Evolutionary conservation across 2,113 vertebrate species (phyloP), one percentile per base, ranked within the genome.

Genomic region (Gavialis gangeticus): DNA sequence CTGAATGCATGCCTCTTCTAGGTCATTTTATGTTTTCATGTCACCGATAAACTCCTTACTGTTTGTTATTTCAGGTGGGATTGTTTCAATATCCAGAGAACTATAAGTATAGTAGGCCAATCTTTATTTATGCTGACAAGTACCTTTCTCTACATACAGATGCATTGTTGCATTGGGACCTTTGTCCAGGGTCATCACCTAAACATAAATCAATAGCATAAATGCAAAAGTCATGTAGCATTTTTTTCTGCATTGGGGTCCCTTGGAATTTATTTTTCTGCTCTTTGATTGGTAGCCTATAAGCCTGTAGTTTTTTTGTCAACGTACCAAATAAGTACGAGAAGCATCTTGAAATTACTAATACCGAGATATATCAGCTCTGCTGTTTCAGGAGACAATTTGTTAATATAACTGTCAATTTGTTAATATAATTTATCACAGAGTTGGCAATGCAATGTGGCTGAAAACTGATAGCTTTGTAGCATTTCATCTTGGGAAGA

Each of bases 401-500:
- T 94, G 84, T 92, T 96, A 94, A 88, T 88, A 66, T 85, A 95
- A 87, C 76, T 93, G 94, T 94, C 95, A 95, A 91, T 96, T 95
- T 94, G 78, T 84, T 97, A 94, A 96, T 96, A 94, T 93, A 92
- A 92, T 85, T 96, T 67, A 93, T 96, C 90, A 93, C 57, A 58
- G 87, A 92, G n/a, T 34, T 95, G 80, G 34, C 82, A 94, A 75
- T 94, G 28, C 19, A 93, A 88, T 24, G 58, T 62, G 89, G 58
- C 18, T 85, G 64, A 94, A 93, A 96, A 84, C 62, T 94, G 87
- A 95, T 93, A 92, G 75, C 86, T 95, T 91, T 86, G 88, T 67
- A 78, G 85, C 86, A 94, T 83, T 93, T 90, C 58, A 87, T 94
- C 81, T 75, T 63, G 62, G 85, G 84, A 91, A 94, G 76, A 90